Evolutionary conservation across 2,797 vertebrate genomes (phyloP), one percentile per base, ranked within the genome.

Genomic region (Craterocephalus amniculus): DNA sequence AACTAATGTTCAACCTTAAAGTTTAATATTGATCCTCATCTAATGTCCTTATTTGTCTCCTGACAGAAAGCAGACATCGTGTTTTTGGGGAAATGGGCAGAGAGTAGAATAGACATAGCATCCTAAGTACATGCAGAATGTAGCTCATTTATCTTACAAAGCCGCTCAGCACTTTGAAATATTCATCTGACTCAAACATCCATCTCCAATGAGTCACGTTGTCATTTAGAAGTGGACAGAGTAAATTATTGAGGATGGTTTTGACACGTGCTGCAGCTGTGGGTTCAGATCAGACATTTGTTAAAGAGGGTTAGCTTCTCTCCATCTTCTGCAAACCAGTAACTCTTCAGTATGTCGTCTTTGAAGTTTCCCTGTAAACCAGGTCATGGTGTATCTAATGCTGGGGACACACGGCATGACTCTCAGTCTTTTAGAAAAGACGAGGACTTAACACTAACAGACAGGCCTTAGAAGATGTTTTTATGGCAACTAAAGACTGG

Each of bases 161-260:
- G 24, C 67, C 40, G 63, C 56, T 76, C 61, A 26, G 55, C 58
- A 0, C 32, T 1, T 4, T 83, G 0, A 88, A 81, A 55, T 76
- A 87, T 83, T 87, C 4, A 81, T 74, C 70, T 31, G 10, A 35
- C 49, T 72, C 70, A 48, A 61, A 68, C 63, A 64, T 63, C 29
- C 3, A 9, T 68, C 70, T 71, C 72, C 73, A 51, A 67, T 60
- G 70, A 65, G 62, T 73, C 83, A 68, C 62, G 0, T 70, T 81
- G 78, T 70, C 58, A 2, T 27, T 67, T 67, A 2, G 40, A 74
- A 67, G 80, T 75, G 76, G 76, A 72, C 57, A 1, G 7, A 0
- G 38, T 87, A 55, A 86, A 84, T 81, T 66, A 85, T 80, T 79
- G 31, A 86, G 20, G 4, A 29, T 2, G 5, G 63, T 67, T 84